phyloP scores from a whole-genome alignment of 1,140 invertebrate genomes.

The Plectrocnemia conspersa region DNA sequence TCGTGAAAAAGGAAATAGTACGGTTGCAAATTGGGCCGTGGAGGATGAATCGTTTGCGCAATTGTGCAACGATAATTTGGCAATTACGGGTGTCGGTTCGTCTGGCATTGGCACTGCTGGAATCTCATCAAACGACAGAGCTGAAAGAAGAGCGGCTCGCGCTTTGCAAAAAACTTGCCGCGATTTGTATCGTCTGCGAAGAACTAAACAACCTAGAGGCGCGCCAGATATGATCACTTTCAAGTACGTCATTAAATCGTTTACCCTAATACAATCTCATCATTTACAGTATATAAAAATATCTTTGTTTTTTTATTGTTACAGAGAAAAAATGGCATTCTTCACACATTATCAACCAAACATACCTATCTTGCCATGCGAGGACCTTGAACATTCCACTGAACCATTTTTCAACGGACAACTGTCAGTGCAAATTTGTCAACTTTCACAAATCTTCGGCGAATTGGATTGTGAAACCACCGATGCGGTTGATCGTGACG shows the following conservation, averaged over 20 bases:
- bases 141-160: constrained; percentile 74
- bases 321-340: constrained; percentile 93
- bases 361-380: constrained; percentile 70
- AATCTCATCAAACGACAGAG: constrained; percentile 60
- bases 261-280: background rate
- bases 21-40: constrained; percentile 76
- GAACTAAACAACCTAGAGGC: constrained; percentile 80
- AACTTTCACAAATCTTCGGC: constrained; percentile 12
- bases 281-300: background rate
- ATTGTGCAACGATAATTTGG: constrained; percentile 59
- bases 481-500: constrained; percentile 4
- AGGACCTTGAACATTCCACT: constrained; percentile 44
- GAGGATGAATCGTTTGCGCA: constrained; percentile 82
- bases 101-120: constrained; percentile 46
- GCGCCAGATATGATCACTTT: constrained; percentile 89
- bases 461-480: constrained; percentile 17
- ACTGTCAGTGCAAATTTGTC: constrained; percentile 3
- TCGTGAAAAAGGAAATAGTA: constrained; percentile 69
- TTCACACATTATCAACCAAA: constrained; percentile 77
- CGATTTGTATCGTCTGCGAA: constrained; percentile 84
- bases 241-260: constrained; percentile 67
- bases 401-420: constrained; percentile 25
- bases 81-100: background rate
- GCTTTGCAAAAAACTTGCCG: constrained; percentile 80
- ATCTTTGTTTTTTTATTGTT: constrained; percentile 37